Evolutionary conservation across 1,140 invertebrate species (phyloP).

Genomic region (Drosophila funebris): DNA sequence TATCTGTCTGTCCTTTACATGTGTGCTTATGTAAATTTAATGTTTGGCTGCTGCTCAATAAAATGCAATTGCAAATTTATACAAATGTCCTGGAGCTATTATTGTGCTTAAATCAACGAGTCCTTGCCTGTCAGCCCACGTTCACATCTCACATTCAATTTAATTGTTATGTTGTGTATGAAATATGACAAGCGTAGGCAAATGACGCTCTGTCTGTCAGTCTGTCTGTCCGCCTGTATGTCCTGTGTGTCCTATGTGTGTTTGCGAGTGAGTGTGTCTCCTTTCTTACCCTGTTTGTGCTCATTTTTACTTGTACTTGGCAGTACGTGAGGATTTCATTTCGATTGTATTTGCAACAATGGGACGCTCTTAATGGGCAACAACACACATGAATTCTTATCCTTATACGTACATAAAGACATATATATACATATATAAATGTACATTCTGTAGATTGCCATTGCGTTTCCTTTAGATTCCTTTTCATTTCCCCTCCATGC

Average conservation of each 20-base stretch:
- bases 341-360: slow-evolving; percentile 59
- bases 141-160: slow-evolving; percentile 66
- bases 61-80: slow-evolving; percentile 81
- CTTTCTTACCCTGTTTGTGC: slow-evolving; percentile 43
- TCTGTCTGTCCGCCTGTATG: not conserved
- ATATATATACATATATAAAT: slow-evolving; percentile 4
- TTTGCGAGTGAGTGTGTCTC: too few species aligned
- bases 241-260: not conserved
- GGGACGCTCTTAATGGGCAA: slow-evolving; percentile 40
- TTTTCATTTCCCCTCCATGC: not conserved
- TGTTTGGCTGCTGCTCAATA: slow-evolving; percentile 58
- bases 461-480: not conserved
- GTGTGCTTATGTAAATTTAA: slow-evolving; percentile 67
- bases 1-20: slow-evolving; percentile 5
- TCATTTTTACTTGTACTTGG: slow-evolving; percentile 61
- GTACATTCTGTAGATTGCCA: slow-evolving; percentile 1
- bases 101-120: slow-evolving; percentile 56
- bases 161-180: slow-evolving; percentile 64
- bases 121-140: slow-evolving; percentile 39
- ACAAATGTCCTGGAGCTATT: slow-evolving; percentile 74
- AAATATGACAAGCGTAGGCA: slow-evolving; percentile 66
- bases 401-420: slow-evolving; percentile 6
- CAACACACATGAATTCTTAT: slow-evolving; percentile 29
- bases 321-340: slow-evolving; percentile 49
- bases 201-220: slow-evolving; percentile 34